Percentiles rank a stretch among this genome's conserved stretches.
phyloP scores from a whole-genome alignment of 2,888 invertebrate genomes.

The Temnothorax rugatulus region DNA sequence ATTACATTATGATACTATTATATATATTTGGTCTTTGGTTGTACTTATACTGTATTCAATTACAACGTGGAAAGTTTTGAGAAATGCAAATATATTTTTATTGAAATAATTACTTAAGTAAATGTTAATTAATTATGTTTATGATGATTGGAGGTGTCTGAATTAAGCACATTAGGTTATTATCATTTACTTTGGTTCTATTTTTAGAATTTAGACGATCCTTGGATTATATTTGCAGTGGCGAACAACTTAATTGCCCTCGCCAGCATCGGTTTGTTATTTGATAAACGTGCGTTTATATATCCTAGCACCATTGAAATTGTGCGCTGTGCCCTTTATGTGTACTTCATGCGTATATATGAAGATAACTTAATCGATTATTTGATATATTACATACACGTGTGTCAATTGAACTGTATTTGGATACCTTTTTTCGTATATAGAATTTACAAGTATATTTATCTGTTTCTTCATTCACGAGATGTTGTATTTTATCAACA shows the following conservation, averaged over 20 bases:
- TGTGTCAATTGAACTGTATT: slow-evolving; percentile 70
- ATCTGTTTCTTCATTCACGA: background rate
- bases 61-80: background rate
- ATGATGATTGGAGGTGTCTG: background rate
- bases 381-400: slow-evolving; percentile 71
- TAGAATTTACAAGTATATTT: background rate
- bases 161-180: background rate
- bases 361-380: slow-evolving; percentile 48
- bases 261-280: slow-evolving; percentile 91
- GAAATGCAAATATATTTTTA: background rate
- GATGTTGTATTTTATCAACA: background rate
- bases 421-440: slow-evolving; percentile 75
- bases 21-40: too few relatives aligned
- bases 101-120: background rate
- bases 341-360: slow-evolving; percentile 81
- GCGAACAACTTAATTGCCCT: slow-evolving; percentile 90
- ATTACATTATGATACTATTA: background rate
- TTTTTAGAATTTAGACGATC: slow-evolving; percentile 89
- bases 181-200: slow-evolving; percentile 42
- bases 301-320: slow-evolving; percentile 90
- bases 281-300: slow-evolving; percentile 87
- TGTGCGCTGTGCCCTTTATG: slow-evolving; percentile 89
- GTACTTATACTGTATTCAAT: background rate
- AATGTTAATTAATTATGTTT: background rate
- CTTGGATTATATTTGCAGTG: slow-evolving; percentile 88